These are phyloP conservation scores for Chlorodrepanis virens DNA, from an alignment of 2,113 vertebrate species.

Conservation along the genomic window DNA sequence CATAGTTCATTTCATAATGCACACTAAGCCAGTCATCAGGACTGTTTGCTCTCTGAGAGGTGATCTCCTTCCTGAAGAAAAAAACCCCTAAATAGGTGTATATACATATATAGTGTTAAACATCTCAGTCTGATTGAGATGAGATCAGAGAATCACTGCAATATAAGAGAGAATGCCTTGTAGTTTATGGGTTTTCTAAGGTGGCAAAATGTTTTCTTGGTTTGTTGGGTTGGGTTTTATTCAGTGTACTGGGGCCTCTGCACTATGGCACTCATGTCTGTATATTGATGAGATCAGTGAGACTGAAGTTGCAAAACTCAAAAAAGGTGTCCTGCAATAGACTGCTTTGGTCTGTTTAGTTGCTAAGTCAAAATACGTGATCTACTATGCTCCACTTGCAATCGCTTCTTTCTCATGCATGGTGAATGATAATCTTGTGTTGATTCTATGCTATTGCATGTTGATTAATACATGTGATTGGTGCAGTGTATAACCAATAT, in stretches of 20 bases:
- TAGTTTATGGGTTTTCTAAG: not conserved
- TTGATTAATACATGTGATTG: not conserved
- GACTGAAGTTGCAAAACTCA: not conserved
- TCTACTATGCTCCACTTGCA: not conserved
- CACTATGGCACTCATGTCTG: not conserved
- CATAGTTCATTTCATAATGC: not conserved
- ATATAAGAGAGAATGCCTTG: not conserved
- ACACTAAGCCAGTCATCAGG: not conserved
- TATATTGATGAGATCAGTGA: not conserved
- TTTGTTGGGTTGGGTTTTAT: not conserved
- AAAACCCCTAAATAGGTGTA: fast-evolving
- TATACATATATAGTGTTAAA: not conserved
- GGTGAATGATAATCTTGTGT: not conserved
- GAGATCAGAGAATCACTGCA: not conserved
- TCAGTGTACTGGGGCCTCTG: not conserved
- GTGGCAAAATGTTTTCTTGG: not conserved
- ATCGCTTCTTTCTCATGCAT: not conserved
- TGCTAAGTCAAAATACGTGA: not conserved
- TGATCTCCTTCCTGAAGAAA: not conserved
- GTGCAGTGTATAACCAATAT: not conserved
- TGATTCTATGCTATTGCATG: not conserved
- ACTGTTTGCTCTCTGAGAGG: not conserved
- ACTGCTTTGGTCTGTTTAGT: not conserved
- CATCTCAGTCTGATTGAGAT: not conserved
- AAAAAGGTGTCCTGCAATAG: not conserved